Evolutionary conservation across 2,888 invertebrate species (phyloP).

Genomic region (Xestia xanthographa): DNA sequence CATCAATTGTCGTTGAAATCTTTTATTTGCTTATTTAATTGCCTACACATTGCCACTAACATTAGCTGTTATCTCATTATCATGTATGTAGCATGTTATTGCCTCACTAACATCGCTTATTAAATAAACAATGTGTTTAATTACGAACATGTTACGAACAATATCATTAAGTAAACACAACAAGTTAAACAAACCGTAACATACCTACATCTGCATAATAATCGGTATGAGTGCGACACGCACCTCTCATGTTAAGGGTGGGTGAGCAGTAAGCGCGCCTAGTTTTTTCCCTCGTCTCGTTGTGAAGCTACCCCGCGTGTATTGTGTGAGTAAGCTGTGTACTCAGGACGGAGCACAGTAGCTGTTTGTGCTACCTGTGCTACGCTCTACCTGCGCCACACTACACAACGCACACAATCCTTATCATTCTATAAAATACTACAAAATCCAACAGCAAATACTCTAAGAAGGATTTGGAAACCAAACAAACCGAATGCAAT

Average conservation of each 20-base stretch:
- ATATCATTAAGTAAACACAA: slow-evolving; percentile 54
- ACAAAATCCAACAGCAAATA: slow-evolving; percentile 83
- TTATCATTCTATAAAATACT: slow-evolving; percentile 87
- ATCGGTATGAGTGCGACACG: slow-evolving; percentile 36
- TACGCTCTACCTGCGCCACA: slow-evolving; percentile 83
- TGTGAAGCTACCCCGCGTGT: slow-evolving; percentile 70
- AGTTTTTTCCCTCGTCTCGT: slow-evolving; percentile 56
- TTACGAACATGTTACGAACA: slow-evolving; percentile 47
- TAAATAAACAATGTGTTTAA: slow-evolving; percentile 49
- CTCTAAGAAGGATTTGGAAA: slow-evolving; percentile 78
- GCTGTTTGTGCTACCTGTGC: slow-evolving; percentile 89
- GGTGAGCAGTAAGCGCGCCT: slow-evolving; percentile 36
- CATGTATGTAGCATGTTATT: slow-evolving; percentile 32
- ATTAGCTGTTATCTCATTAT: slow-evolving; percentile 28
- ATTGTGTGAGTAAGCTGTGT: slow-evolving; percentile 83
- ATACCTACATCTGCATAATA: slow-evolving; percentile 31
- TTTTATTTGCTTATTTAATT: slow-evolving; percentile 13
- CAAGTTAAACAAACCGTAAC: slow-evolving; percentile 45
- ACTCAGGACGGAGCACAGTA: slow-evolving; percentile 86
- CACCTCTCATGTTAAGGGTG: slow-evolving; percentile 49
- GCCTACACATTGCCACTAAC: slow-evolving; percentile 26
- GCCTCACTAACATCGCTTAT: slow-evolving; percentile 25
- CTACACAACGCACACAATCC: slow-evolving; percentile 77
- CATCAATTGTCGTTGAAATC: neutral
- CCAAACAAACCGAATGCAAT: slow-evolving; percentile 80